phyloP scores from a whole-genome alignment of 2,888 invertebrate species.

The Syrista parreyssii region DNA sequence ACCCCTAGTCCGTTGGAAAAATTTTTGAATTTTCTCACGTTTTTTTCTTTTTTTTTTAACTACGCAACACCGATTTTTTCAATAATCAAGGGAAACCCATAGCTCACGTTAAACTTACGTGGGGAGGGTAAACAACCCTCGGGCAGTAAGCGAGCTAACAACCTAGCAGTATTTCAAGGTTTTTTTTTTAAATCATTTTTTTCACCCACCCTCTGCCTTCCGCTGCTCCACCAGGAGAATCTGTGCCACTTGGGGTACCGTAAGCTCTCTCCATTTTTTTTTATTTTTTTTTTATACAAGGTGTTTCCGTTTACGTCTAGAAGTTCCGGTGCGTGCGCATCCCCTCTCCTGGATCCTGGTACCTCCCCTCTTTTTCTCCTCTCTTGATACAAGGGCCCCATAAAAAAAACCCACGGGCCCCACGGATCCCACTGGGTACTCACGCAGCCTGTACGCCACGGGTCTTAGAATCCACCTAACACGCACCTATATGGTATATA shows the following conservation, averaged over 20 bases:
- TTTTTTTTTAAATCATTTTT: constrained; percentile 45
- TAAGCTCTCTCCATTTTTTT: constrained; percentile 44
- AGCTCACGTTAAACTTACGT: constrained; percentile 2
- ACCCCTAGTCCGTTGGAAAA: neutral
- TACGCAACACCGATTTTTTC: constrained; percentile 26
- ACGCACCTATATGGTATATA: constrained; percentile 26
- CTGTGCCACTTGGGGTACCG: constrained; percentile 64
- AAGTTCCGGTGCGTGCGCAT: constrained; percentile 41
- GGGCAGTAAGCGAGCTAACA: constrained; percentile 32
- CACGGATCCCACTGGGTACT: constrained; percentile 7
- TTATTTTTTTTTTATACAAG: constrained; percentile 47
- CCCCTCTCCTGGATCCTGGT: constrained; percentile 21
- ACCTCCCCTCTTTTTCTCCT: constrained; percentile 10
- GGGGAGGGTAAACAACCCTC: constrained; percentile 18
- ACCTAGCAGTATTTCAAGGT: constrained; percentile 59
- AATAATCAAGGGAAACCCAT: constrained; percentile 20
- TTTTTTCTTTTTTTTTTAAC: constrained; percentile 19
- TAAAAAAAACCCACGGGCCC: constrained; percentile 20
- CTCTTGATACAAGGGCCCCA: constrained; percentile 17
- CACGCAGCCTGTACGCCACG: constrained; percentile 2
- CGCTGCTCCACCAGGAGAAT: constrained; percentile 49
- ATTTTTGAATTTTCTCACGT: constrained; percentile 42
- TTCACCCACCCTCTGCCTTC: constrained; percentile 40
- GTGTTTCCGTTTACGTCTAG: constrained; percentile 54
- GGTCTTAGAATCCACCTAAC: constrained; percentile 37